Base-by-base conservation (phyloP, 37 sponge, comb jelly and placozoan species). In the Diacarnus erythraeanus region DNA sequence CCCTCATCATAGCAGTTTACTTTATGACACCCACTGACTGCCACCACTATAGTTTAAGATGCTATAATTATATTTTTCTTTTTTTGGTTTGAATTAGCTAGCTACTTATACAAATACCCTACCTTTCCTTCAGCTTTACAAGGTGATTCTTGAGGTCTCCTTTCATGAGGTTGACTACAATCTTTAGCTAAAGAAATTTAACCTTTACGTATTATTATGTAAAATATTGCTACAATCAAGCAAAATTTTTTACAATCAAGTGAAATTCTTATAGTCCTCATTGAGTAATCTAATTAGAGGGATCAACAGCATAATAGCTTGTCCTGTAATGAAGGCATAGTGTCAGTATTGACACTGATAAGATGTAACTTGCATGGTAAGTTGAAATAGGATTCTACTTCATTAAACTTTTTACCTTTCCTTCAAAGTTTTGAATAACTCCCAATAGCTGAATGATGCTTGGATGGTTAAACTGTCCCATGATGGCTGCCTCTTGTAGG, bases 401-500 rank as follows among this genome's bases (percentile, higher is more conserved):
- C 51, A 47, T 6, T 47, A 15, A 47, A 12, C 51, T 47, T 15
- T 12, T 47, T 47, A 47, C 51, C 51, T 69, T 43, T n/a, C 31
- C 74, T 29, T 29, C 40, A 35, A 15, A 47, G n/a, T n/a, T n/a
- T n/a, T n/a, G n/a, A 12, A 74, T 47, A 25, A 74, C 33, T 1
- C 83, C 83, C 31, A 64, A 26, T 10, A 82, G 29, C 64, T 47
- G 57, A 27, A 83, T 31, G 30, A 83, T 68, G 69, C 76, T 76
- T 38, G 84, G 77, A 40, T 82, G 74, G 42, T 61, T 82, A 65
- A 82, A 82, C 66, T 82, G 82, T 36, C 82, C 82, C 82, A 82
- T 83, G 77, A 83, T 83, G 76, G 84, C 70, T 23, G 84, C 84
- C 76, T 83, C 84, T 39, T 83, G 84, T 31, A 83, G 77, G 77